Conservation (phyloP, 2,113 vertebrate species). For the Pholis gunnellus region DNA sequence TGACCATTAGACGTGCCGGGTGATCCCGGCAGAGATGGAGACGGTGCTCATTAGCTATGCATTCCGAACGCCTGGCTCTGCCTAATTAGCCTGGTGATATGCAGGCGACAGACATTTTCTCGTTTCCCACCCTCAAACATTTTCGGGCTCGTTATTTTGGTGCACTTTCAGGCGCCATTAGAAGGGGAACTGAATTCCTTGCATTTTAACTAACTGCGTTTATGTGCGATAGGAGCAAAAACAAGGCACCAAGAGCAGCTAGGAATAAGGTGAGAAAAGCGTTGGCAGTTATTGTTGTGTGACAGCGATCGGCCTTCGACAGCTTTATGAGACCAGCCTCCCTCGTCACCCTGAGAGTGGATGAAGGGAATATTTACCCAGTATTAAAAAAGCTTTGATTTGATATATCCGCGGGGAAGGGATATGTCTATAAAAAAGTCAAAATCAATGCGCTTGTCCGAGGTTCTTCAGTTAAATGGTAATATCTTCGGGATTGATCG, state of each 20-base stretch:
- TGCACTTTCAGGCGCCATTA: slow-evolving; percentile 39
- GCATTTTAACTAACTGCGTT: slow-evolving; percentile 27
- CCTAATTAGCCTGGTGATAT: slow-evolving; percentile 79
- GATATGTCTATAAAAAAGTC: slow-evolving; percentile 42
- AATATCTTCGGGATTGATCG: slow-evolving; percentile 78
- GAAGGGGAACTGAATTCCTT: slow-evolving; percentile 22
- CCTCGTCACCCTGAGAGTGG: slow-evolving; percentile 39
- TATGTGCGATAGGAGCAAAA: slow-evolving; percentile 29
- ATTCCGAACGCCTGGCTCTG: slow-evolving; percentile 68
- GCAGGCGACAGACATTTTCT: slow-evolving; percentile 67
- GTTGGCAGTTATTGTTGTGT: slow-evolving; percentile 19
- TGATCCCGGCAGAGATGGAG: slow-evolving; percentile 80
- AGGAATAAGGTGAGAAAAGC: slow-evolving; percentile 7
- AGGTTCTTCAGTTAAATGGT: slow-evolving; percentile 53
- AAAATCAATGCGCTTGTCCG: slow-evolving; percentile 58
- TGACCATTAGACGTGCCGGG: slow-evolving; percentile 84
- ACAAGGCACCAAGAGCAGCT: background rate
- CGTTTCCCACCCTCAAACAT: slow-evolving; percentile 50
- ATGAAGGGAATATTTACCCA: slow-evolving; percentile 60
- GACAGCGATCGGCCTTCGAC: slow-evolving; percentile 37
- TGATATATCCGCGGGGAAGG: slow-evolving; percentile 50
- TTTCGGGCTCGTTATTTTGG: slow-evolving; percentile 52
- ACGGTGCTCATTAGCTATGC: slow-evolving; percentile 82
- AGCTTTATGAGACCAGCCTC: slow-evolving; percentile 49
- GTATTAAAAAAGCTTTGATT: slow-evolving; percentile 61